Conservation (phyloP, 2,113 vertebrate species). For the Actenoides hombroni region DNA sequence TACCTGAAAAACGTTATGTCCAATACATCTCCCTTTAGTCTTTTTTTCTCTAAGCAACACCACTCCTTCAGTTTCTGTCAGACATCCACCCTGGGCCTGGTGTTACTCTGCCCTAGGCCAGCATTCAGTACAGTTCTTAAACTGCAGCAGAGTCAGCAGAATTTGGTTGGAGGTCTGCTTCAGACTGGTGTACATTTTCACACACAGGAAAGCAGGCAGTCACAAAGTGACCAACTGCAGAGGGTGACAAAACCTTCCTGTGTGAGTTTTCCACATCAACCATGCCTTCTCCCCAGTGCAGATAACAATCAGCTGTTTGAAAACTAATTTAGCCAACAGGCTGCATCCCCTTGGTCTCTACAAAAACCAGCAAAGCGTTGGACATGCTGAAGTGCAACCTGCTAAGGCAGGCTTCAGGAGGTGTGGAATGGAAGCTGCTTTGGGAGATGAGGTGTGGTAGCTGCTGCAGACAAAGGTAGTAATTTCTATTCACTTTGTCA, state of each 20-base stretch:
- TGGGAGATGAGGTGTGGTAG: neutral
- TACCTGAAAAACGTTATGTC: neutral
- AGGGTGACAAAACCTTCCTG: neutral
- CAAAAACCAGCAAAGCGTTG: neutral
- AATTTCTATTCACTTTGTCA: neutral
- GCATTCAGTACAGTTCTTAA: neutral
- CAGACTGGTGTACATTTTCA: neutral
- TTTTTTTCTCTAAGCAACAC: neutral
- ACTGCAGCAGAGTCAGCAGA: neutral
- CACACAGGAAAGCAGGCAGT: neutral
- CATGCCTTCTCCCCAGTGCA: neutral
- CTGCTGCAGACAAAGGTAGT: neutral
- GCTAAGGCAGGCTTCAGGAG: neutral
- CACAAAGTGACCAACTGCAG: neutral
- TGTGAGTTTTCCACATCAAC: neutral
- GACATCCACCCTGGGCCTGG: neutral
- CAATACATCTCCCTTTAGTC: neutral
- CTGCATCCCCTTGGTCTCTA: neutral
- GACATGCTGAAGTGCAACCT: neutral
- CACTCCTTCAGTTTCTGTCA: neutral
- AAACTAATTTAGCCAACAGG: neutral
- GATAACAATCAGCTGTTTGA: neutral
- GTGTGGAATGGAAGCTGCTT: neutral
- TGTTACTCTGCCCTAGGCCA: neutral
- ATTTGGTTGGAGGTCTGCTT: neutral